Percentiles rank a stretch among this genome's conserved stretches.
Conservation (phyloP, 1,140 invertebrate genomes). For the Hylyphantes graminicola region DNA sequence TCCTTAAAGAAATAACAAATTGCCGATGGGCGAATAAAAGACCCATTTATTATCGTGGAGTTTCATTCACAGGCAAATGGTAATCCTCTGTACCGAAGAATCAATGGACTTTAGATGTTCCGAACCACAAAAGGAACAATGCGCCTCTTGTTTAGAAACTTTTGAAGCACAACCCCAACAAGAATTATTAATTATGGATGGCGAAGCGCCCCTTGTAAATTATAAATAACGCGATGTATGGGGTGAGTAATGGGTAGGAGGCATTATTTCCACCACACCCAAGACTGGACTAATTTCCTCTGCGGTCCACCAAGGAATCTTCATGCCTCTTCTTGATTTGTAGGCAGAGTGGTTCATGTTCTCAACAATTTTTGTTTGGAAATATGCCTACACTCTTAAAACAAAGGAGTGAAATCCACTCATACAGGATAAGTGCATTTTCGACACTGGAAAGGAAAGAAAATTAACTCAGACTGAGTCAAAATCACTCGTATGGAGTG, state of each 20-base stretch:
- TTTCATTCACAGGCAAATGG: constrained; percentile 35
- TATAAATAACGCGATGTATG: constrained; percentile 54
- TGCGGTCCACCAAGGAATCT: constrained; percentile 24
- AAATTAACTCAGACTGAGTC: no score
- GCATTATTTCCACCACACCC: constrained; percentile 55
- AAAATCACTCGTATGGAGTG: no score
- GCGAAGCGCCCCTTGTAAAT: constrained; percentile 47
- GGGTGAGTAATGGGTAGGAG: constrained; percentile 16
- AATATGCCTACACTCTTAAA: no score
- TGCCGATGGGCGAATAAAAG: constrained; percentile 12
- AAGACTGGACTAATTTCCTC: constrained; percentile 49
- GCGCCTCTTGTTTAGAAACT: constrained; percentile 43
- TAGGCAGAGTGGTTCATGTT: constrained; percentile 14
- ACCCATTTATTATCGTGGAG: constrained; percentile 27
- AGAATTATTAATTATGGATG: constrained; percentile 59
- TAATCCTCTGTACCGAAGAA: constrained; percentile 6
- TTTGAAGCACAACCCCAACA: constrained; percentile 18
- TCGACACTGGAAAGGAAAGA: no score
- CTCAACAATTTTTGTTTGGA: no score
- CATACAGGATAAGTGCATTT: no score
- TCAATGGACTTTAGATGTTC: constrained; percentile 35
- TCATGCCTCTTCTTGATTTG: background rate
- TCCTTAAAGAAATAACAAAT: background rate
- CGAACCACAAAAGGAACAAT: constrained; percentile 25
- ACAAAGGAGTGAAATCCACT: no score